These are phyloP conservation scores for Ammodytes marinus DNA, from an alignment of 2,113 vertebrate species.

Conservation along the genomic window DNA sequence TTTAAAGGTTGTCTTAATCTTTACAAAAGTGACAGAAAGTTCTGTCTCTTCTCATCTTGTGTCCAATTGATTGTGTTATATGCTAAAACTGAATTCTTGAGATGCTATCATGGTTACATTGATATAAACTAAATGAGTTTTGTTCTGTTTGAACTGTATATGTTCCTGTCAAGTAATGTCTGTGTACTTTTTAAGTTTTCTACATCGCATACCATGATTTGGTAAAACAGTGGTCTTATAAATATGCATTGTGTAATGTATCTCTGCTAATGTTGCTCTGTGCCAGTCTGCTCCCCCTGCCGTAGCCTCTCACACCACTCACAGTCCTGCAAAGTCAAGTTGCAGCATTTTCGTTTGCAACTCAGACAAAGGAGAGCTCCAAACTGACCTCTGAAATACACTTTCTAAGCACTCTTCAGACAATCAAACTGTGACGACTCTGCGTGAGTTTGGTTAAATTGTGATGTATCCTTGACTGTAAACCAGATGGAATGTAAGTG, in stretches of 20 bases:
- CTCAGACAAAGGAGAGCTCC: not conserved
- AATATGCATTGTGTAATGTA: conserved; percentile 67
- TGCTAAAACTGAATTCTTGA: conserved; percentile 39
- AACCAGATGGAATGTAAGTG: conserved; percentile 53
- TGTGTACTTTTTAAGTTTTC: conserved; percentile 52
- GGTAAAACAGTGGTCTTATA: conserved; percentile 60
- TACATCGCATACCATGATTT: conserved; percentile 50
- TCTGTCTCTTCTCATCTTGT: conserved; percentile 32
- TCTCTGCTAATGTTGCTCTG: conserved; percentile 63
- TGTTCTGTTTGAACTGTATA: conserved; percentile 41
- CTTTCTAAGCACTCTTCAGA: conserved; percentile 22
- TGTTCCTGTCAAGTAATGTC: conserved; percentile 55
- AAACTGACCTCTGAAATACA: conserved; percentile 34
- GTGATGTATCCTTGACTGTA: conserved; percentile 46
- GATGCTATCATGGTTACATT: conserved; percentile 22
- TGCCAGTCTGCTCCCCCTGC: conserved; percentile 49
- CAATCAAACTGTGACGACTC: conserved; percentile 18
- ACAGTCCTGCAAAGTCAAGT: conserved; percentile 18
- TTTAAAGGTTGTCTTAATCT: conserved; percentile 21
- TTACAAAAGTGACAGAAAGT: conserved; percentile 30
- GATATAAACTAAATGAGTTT: conserved; percentile 39
- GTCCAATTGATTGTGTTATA: conserved; percentile 44
- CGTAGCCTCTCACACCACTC: conserved; percentile 36
- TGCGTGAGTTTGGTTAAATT: conserved; percentile 18
- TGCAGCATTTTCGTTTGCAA: conserved; percentile 7